These are phyloP conservation scores for Listronotus oregonensis DNA, from an alignment of 1,140 invertebrate genomes.

Conservation along the genomic window DNA sequence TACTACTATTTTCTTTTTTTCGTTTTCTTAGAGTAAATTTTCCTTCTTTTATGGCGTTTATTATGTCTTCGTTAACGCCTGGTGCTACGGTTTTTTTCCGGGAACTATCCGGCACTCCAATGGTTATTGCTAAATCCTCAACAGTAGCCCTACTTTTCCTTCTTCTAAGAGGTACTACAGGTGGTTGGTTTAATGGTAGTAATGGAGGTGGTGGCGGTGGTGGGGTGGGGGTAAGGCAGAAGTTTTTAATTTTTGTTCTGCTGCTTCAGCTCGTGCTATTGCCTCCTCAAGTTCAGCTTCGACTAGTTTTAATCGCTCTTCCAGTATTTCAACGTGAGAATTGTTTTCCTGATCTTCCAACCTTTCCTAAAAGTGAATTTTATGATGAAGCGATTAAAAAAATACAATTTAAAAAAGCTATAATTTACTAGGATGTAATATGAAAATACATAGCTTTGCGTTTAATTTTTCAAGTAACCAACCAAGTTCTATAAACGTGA, in stretches of 20 bases:
- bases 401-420: too few relatives aligned
- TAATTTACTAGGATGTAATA: too few relatives aligned
- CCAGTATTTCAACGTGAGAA: slow-evolving; percentile 69
- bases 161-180: slow-evolving; percentile 45
- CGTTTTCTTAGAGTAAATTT: slow-evolving; percentile 71
- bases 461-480: too few relatives aligned
- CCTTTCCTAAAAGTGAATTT: slow-evolving; percentile 62
- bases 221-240: slow-evolving; percentile 53
- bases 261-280: slow-evolving; percentile 64
- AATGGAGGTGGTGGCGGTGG: slow-evolving; percentile 57
- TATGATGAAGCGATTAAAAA: not conserved
- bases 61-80: slow-evolving; percentile 71
- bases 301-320: slow-evolving; percentile 70
- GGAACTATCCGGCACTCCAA: slow-evolving; percentile 35
- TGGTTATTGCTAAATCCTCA: slow-evolving; percentile 42
- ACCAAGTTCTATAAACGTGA: too few relatives aligned
- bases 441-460: too few relatives aligned
- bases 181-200: slow-evolving; percentile 43
- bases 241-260: slow-evolving; percentile 60
- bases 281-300: slow-evolving; percentile 69
- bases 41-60: slow-evolving; percentile 77
- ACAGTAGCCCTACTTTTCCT: slow-evolving; percentile 52
- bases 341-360: slow-evolving; percentile 69
- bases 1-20: slow-evolving; percentile 66
- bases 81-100: slow-evolving; percentile 35